phyloP scores from a whole-genome alignment of 2,797 vertebrate genomes.

The Astyanax mexicanus region DNA sequence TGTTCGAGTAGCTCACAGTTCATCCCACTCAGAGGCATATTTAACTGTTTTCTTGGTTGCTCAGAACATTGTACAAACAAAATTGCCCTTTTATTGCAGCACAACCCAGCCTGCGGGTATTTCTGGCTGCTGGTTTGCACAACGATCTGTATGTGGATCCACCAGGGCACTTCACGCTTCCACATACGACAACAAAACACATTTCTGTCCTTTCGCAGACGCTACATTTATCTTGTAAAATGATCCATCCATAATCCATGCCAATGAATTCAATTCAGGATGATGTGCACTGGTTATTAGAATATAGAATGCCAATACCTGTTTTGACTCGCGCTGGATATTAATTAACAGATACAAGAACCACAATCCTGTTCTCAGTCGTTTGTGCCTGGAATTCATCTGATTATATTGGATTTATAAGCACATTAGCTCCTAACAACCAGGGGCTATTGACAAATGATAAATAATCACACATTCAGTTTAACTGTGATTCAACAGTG shows the following conservation, averaged over 20 bases:
- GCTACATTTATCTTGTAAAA: constrained; percentile 64
- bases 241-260: too few relatives aligned
- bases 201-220: constrained; percentile 48
- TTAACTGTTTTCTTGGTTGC: constrained; percentile 12
- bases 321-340: constrained; percentile 59
- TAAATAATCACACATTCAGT: constrained; percentile 30
- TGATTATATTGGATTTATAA: constrained; percentile 54
- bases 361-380: constrained; percentile 61
- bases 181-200: constrained; percentile 49
- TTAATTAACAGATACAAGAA: constrained; percentile 55
- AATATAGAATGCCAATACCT: constrained; percentile 60
- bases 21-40: constrained; percentile 16
- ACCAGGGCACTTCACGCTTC: constrained; percentile 42
- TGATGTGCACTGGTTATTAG: constrained; percentile 52
- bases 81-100: constrained; percentile 65
- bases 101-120: constrained; percentile 65
- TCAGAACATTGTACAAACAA: constrained; percentile 39
- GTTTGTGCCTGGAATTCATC: constrained; percentile 52
- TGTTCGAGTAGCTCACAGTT: constrained; percentile 18
- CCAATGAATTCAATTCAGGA: constrained; percentile 44
- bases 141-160: constrained; percentile 70
- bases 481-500: constrained; percentile 13
- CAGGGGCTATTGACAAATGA: neutral
- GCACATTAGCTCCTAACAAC: constrained; percentile 29
- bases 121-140: constrained; percentile 61